A percentile compares a stretch with the other conserved stretches of the same genome.
Evolutionary conservation across 2,888 invertebrate genomes (phyloP).

Genomic region (Augiades crinisus): DNA sequence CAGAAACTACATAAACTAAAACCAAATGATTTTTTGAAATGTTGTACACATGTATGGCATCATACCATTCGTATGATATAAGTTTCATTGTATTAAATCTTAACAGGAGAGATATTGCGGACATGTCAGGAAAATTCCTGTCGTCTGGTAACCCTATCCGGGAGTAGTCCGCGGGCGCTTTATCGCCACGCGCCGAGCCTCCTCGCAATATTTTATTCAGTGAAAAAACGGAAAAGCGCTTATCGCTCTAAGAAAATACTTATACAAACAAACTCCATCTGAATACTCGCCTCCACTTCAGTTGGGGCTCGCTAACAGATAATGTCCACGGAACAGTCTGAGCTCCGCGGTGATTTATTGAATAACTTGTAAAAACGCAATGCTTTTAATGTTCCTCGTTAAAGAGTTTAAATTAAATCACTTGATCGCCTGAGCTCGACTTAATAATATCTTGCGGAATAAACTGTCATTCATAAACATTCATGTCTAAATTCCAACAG

Average conservation of each 20-base stretch:
- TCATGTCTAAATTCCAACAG: no score
- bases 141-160: no score
- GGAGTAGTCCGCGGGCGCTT: constrained; percentile 64
- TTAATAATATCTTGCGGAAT: not conserved
- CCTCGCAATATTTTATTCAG: constrained; percentile 70
- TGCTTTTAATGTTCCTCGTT: constrained; percentile 5
- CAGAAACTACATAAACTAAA: no score
- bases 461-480: not conserved
- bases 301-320: constrained; percentile 63
- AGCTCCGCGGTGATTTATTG: constrained; percentile 64
- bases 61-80: no score
- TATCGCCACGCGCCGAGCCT: constrained; percentile 67
- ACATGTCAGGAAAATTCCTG: no score
- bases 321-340: constrained; percentile 56
- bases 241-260: constrained; percentile 73
- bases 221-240: constrained; percentile 66
- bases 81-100: no score
- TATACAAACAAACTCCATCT: constrained; percentile 73
- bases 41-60: no score
- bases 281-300: constrained; percentile 69
- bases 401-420: constrained; percentile 17
- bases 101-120: no score
- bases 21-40: no score
- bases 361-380: constrained; percentile 47
- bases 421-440: not conserved